phyloP scores from a whole-genome alignment of 2,797 vertebrate species.

The Girardinus metallicus region DNA sequence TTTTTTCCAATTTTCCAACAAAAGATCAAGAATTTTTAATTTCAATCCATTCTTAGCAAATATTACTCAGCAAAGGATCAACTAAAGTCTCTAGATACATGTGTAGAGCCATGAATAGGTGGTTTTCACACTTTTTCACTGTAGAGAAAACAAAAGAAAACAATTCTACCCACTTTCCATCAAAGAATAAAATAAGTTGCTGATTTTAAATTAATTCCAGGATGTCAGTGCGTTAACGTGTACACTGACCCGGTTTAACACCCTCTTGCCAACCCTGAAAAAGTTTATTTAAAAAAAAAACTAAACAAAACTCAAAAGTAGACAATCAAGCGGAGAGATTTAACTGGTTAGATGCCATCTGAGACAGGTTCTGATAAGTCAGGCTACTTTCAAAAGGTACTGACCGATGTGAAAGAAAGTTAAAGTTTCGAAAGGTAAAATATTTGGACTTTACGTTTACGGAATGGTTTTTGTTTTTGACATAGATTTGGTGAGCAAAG shows the following conservation, averaged over 20 bases:
- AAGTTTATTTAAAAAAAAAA: no score
- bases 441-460: no score
- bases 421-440: neutral
- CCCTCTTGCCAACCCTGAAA: neutral
- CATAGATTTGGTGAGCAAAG: neutral
- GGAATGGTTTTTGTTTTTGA: neutral
- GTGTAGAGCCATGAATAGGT: neutral
- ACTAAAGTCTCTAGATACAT: neutral
- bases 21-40: neutral
- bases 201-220: neutral
- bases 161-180: neutral
- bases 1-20: neutral
- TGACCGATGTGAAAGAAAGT: neutral
- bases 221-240: neutral
- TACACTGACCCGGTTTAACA: neutral
- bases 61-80: neutral
- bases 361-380: neutral
- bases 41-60: neutral
- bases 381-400: neutral
- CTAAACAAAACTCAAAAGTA: neutral
- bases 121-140: neutral
- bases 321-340: neutral
- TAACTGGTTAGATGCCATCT: neutral
- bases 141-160: neutral
- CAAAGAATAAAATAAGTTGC: neutral